These are phyloP conservation scores for Conus canariensis DNA, from an alignment of 2,888 invertebrate species.

Conservation along the genomic window DNA sequence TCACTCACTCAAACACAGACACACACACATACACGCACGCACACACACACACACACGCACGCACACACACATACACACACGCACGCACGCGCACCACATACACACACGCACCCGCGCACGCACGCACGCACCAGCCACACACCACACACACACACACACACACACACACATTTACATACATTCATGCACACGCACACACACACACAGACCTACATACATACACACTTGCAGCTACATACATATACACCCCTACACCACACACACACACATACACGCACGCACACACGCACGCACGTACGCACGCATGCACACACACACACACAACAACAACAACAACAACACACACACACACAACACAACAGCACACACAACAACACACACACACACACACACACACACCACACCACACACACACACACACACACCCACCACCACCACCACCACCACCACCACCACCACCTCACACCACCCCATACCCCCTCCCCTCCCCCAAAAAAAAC, in stretches of 20 bases:
- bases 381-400: neutral
- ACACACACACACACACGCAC: no score
- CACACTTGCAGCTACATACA: neutral
- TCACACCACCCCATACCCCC: neutral
- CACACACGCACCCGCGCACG: neutral
- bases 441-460: no score
- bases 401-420: neutral
- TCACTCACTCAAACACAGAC: neutral
- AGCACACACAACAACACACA: neutral
- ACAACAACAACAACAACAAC: neutral
- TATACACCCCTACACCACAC: neutral
- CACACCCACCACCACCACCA: neutral
- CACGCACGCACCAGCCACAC: neutral
- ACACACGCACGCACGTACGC: neutral
- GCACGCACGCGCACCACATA: no score
- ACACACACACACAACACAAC: neutral
- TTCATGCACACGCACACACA: no score
- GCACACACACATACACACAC: no score
- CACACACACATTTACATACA: no score
- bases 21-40: no score
- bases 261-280: neutral
- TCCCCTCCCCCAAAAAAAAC: neutral
- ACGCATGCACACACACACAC: neutral
- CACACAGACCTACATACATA: neutral
- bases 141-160: neutral